Evolutionary conservation across 1,140 invertebrate genomes (phyloP), one percentile per base, ranked within the genome.

Genomic region (Vanessa tameamea): DNA sequence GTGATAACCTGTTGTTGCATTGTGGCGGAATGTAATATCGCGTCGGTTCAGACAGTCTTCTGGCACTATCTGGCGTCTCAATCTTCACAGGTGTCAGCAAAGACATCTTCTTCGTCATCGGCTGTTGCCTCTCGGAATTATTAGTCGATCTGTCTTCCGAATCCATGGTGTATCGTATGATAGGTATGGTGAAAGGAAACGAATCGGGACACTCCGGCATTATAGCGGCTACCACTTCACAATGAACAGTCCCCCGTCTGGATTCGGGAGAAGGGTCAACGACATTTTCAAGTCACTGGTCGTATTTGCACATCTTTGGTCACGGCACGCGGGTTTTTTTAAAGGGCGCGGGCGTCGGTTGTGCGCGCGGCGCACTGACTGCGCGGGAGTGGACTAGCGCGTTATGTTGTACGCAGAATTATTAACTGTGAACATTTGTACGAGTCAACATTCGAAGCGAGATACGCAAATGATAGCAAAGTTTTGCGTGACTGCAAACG

Each of bases 171-270:
- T 92, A 92, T 23, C 88, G 72, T 82, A 92, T 92, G 68, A 92
- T 85, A 16, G 91, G 91, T 55, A 92, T 91, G 6, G 90, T 90
- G 75, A 92, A 92, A 9, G 85, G 77, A 43, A 88, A 87, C 61
- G 87, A 80, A 72, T 92, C 90, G 37, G 89, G 87, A 76, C 89
- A 91, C 89, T 91, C 91, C 47, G 91, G 91, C 91, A 92, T 92
- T 82, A 71, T 90, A 78, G 69, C 72, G 61, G 69, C 53, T 57
- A 80, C 85, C 87, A 91, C 85, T 83, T 68, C 77, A 85, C 83
- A 79, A 26, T 72, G 69, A 86, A 82, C 80, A 76, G 78, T 72
- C 77, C 78, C 69, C 78, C 77, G 67, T 75, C 74, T 15, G 76
- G 66, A 59, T 79, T 79, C 53, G 73, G 75, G 69, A 78, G 77